Base-by-base conservation (phyloP, 2,888 invertebrate genomes). In the Synanthedon vespiformis region DNA sequence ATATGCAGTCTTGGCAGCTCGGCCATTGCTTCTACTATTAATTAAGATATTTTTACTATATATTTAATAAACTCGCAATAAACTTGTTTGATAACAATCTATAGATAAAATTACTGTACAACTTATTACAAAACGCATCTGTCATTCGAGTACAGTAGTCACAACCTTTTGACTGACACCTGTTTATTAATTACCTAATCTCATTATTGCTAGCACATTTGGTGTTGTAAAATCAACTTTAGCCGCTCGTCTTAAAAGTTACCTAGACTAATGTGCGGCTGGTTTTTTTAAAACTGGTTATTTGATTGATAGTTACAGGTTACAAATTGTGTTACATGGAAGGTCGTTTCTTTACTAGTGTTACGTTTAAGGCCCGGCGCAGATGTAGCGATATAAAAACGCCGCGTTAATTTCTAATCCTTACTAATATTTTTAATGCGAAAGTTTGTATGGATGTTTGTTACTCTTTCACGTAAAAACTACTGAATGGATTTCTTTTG, bases 61-160 rank as follows among this genome's bases (percentile, higher is more conserved):
- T 8, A 27, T 34, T 8, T 34, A 34, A 34, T 8, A 34, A 34
- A 34, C 10, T 34, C 34, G 34, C 34, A 34, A 34, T 34, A 34
- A 34, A 34, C 34, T 34, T 34, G 34, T 34, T 34, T 34, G 34
- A 34, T 34, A 34, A 34, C 34, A 34, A 34, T 34, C 34, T 34
- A 34, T 10, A 34, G 10, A 10, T 34, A 34, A 2, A 34, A 34
- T 34, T 34, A 34, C 34, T 53, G 40, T 11, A 52, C 48, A 51
- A 53, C 51, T 55, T 50, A 53, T 53, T 53, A 51, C 48, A 11
- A 40, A 34, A 13, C 48, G 48, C 50, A 52, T 54, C 41, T 48
- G 10, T 49, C 49, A 61, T 60, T 56, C 56, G 57, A 57, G 50
- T 52, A 60, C 57, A 58, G 59, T 53, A 60, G 59, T 60, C 57